phyloP scores from a whole-genome alignment of 2,113 vertebrate species.

The Grus americana region DNA sequence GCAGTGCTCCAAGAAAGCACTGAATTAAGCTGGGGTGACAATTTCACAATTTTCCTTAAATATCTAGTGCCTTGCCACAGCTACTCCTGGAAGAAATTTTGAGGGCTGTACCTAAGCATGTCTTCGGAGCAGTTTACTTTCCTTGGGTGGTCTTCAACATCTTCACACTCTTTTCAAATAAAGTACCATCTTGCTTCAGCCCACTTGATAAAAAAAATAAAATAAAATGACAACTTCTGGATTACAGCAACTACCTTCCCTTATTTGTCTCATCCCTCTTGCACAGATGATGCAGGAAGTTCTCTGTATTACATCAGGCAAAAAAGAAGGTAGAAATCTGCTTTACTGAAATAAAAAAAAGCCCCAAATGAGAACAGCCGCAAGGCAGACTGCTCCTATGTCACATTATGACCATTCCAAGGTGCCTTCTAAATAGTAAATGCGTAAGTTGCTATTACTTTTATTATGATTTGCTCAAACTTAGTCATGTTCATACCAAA shows the following conservation, averaged over 20 bases:
- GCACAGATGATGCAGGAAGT: not conserved
- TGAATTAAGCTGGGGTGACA: not conserved
- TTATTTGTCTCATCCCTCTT: not conserved
- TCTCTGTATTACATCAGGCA: not conserved
- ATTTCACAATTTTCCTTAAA: not conserved
- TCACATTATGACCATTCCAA: not conserved
- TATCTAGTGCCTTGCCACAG: not conserved
- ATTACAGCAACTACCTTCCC: not conserved
- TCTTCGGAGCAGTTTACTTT: not conserved
- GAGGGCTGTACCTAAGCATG: not conserved
- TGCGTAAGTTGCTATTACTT: not conserved
- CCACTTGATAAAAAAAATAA: not conserved
- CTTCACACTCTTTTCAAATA: not conserved
- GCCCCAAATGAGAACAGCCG: not conserved
- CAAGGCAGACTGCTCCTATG: fast-evolving
- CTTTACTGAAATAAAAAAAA: not conserved
- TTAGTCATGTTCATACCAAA: not conserved
- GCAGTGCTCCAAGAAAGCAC: not conserved
- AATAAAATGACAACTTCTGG: not conserved
- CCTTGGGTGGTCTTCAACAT: not conserved
- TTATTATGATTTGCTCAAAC: not conserved
- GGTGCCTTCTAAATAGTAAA: not conserved
- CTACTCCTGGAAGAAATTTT: not conserved
- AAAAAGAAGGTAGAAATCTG: not conserved
- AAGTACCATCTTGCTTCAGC: not conserved